These are phyloP conservation scores for Invenusta paracnida DNA, from an alignment of 2,888 invertebrate genomes.

Conservation along the genomic window DNA sequence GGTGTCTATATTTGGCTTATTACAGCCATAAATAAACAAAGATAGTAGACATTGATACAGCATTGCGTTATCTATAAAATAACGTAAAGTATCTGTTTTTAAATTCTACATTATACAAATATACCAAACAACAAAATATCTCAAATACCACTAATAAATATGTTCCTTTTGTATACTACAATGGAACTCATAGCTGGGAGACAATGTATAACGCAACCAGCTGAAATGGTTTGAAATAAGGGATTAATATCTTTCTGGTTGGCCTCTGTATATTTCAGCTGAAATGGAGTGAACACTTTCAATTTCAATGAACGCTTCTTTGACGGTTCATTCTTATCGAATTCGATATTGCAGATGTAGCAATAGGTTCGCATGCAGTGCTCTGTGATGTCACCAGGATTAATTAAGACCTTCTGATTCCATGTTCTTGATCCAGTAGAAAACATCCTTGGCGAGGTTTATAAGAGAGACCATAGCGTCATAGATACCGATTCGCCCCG, in stretches of 20 bases:
- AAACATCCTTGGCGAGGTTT: no score
- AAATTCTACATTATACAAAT: no score
- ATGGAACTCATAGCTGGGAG: background rate
- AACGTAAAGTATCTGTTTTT: background rate
- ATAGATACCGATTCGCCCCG: no score
- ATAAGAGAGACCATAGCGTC: no score
- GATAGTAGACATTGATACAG: background rate
- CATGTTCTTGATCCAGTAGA: no score
- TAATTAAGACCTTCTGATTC: no score
- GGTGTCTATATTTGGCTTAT: background rate
- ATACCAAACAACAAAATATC: background rate
- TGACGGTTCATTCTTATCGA: no score
- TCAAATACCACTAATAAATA: background rate
- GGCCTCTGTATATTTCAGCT: background rate
- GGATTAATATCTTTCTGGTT: background rate
- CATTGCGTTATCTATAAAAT: background rate
- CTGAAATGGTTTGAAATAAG: background rate
- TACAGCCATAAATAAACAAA: background rate
- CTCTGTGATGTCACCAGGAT: no score
- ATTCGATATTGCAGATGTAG: no score
- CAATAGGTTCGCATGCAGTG: no score
- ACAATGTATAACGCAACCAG: background rate
- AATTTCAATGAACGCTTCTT: no score
- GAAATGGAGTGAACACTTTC: no score
- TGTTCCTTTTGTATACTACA: background rate